Conservation (phyloP, 1,140 invertebrate species). For the Drosophila busckii region DNA sequence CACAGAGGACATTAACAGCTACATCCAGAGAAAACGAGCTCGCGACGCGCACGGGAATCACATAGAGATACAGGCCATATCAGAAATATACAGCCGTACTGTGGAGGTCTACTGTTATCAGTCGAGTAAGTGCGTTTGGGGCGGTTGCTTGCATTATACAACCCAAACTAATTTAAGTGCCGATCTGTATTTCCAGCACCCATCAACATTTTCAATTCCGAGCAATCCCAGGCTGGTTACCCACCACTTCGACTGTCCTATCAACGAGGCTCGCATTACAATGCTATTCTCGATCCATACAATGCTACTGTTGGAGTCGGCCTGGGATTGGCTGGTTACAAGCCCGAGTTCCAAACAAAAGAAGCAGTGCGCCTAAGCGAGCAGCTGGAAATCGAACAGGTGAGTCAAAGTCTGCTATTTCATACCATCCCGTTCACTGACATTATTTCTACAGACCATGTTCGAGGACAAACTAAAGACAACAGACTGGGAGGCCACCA, state of each 20-base stretch:
- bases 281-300: constrained; percentile 93
- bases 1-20: constrained; percentile 94
- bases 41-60: constrained; percentile 94
- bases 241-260: constrained; percentile 94
- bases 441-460: constrained; percentile 83
- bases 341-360: constrained; percentile 88
- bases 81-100: constrained; percentile 95
- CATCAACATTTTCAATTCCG: constrained; percentile 93
- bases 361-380: constrained; percentile 92
- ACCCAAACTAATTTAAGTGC: constrained; percentile 9
- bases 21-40: constrained; percentile 88
- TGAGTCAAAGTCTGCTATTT: background rate
- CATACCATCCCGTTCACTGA: constrained; percentile 29
- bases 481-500: constrained; percentile 96
- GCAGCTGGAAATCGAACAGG: constrained; percentile 91
- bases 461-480: constrained; percentile 94
- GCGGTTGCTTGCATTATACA: background rate
- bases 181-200: constrained; percentile 85
- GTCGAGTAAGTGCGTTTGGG: constrained; percentile 81
- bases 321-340: constrained; percentile 90
- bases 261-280: constrained; percentile 94
- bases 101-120: constrained; percentile 96
- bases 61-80: constrained; percentile 96
- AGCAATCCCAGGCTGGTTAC: constrained; percentile 85
- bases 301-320: constrained; percentile 92